Evolutionary conservation across 1,140 invertebrate genomes (phyloP).

Genomic region (Psilanteris sp.): DNA sequence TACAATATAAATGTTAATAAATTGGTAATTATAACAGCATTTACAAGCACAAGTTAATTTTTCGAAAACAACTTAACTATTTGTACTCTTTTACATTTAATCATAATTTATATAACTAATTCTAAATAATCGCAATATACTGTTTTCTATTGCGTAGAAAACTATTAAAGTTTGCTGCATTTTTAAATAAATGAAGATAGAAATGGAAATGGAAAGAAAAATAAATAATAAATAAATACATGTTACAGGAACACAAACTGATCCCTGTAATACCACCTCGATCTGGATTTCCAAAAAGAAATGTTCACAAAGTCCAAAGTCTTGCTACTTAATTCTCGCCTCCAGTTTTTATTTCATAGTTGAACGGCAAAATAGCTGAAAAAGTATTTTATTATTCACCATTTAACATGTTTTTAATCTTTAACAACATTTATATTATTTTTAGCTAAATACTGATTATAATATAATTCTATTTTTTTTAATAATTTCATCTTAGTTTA

Average conservation of each 20-base stretch:
- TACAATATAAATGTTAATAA: too few relatives aligned
- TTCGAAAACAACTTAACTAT: conserved; percentile 4
- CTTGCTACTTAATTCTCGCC: conserved; percentile 72
- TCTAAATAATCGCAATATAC: too few relatives aligned
- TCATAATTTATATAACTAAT: too few relatives aligned
- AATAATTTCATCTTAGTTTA: too few relatives aligned
- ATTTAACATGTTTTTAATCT: conserved; percentile 27
- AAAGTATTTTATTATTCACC: conserved; percentile 69
- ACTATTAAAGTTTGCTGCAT: too few relatives aligned
- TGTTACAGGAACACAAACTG: conserved; percentile 11
- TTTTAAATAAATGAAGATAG: conserved; percentile 25
- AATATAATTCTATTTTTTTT: too few relatives aligned
- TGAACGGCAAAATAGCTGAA: conserved; percentile 78
- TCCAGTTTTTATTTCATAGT: conserved; percentile 71
- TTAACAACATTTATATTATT: conserved; percentile 54
- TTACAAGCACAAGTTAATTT: conserved; percentile 25
- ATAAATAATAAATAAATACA: conserved; percentile 63
- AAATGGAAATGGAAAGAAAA: conserved; percentile 52
- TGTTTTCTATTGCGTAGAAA: too few relatives aligned
- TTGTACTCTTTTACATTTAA: too few relatives aligned
- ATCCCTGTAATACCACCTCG: conserved; percentile 41
- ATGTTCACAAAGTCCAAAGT: conserved; percentile 57
- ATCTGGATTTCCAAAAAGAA: conserved; percentile 60
- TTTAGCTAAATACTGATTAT: conserved; percentile 41
- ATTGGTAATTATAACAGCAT: conserved; percentile 22